A percentile compares a stretch with the other conserved stretches of the same genome.
phyloP scores from a whole-genome alignment of 2,888 invertebrate genomes.

The Hipparchia sbordonii region DNA sequence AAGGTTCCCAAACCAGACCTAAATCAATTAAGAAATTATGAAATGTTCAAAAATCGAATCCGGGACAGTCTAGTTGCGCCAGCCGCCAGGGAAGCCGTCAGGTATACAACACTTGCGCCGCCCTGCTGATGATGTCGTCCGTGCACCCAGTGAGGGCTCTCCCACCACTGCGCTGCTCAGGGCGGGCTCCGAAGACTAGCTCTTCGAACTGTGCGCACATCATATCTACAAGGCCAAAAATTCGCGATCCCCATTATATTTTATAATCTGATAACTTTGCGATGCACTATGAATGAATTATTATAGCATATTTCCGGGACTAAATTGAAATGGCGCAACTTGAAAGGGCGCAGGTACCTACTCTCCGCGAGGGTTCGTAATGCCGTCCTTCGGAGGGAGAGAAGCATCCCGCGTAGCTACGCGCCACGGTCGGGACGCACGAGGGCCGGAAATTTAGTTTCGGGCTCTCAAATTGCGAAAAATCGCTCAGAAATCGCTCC shows the following conservation, averaged over 20 bases:
- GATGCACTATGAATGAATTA: conserved; percentile 29
- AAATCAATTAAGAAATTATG: too few relatives aligned
- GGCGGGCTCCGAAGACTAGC: too few relatives aligned
- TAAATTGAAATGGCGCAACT: conserved; percentile 36
- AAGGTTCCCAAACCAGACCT: too few relatives aligned
- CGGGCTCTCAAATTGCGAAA: conserved; percentile 37
- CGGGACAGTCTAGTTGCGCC: too few relatives aligned
- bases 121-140: not conserved
- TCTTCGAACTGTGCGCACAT: too few relatives aligned
- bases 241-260: not conserved
- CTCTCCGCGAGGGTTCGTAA: conserved; percentile 31
- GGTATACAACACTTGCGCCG: too few relatives aligned
- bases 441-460: conserved; percentile 40
- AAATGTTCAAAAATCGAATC: too few relatives aligned
- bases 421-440: not conserved
- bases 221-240: too few relatives aligned
- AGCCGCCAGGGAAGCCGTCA: too few relatives aligned
- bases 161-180: too few relatives aligned
- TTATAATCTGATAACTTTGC: not conserved
- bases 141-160: not conserved
- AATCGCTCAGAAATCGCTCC: conserved; percentile 23
- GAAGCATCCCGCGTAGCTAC: conserved; percentile 25
- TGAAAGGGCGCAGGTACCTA: conserved; percentile 23
- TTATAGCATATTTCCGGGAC: conserved; percentile 32
- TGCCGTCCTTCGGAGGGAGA: conserved; percentile 35